Evolutionary conservation across 2,888 invertebrate species (phyloP).

Genomic region (Polydrusus pterygomalis): DNA sequence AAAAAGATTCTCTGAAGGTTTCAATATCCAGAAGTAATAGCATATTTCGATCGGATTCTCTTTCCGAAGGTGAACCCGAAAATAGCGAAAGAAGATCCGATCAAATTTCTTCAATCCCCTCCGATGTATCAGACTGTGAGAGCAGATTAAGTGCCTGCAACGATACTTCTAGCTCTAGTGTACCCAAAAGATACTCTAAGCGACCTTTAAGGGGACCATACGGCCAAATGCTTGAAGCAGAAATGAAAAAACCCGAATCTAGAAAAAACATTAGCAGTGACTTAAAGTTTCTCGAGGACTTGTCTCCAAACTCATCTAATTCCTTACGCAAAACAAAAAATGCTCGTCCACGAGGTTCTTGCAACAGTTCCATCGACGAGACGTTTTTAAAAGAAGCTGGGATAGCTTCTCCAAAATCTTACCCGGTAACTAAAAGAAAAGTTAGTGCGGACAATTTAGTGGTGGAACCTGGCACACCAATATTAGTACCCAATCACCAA

Average conservation of each 20-base stretch:
- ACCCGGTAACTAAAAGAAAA: conserved; percentile 66
- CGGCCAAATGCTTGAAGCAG: conserved; percentile 87
- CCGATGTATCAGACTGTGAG: conserved; percentile 79
- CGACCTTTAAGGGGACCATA: conserved; percentile 85
- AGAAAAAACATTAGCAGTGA: conserved; percentile 76
- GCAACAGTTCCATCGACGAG: conserved; percentile 75
- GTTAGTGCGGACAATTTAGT: conserved; percentile 70
- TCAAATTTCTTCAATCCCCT: conserved; percentile 73
- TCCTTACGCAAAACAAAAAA: conserved; percentile 61
- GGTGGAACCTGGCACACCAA: conserved; percentile 61
- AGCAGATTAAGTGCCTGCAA: conserved; percentile 71
- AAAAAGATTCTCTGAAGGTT: conserved; percentile 74
- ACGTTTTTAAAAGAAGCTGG: conserved; percentile 57
- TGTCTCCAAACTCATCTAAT: conserved; percentile 62
- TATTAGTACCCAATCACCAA: conserved; percentile 79
- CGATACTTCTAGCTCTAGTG: conserved; percentile 72
- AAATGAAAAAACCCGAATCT: conserved; percentile 83
- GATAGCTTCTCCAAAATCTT: conserved; percentile 60
- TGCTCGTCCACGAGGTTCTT: conserved; percentile 71
- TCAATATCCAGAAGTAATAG: conserved; percentile 58
- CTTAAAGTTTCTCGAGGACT: conserved; percentile 74
- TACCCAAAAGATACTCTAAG: conserved; percentile 82
- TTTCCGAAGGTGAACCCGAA: conserved; percentile 84
- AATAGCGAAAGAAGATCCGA: conserved; percentile 75
- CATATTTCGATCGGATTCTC: conserved; percentile 77